Percentiles rank a stretch among this genome's conserved stretches.
These are phyloP conservation scores for Drosophila equinoxialis DNA, from an alignment of 1,140 invertebrate species.

Conservation along the genomic window DNA sequence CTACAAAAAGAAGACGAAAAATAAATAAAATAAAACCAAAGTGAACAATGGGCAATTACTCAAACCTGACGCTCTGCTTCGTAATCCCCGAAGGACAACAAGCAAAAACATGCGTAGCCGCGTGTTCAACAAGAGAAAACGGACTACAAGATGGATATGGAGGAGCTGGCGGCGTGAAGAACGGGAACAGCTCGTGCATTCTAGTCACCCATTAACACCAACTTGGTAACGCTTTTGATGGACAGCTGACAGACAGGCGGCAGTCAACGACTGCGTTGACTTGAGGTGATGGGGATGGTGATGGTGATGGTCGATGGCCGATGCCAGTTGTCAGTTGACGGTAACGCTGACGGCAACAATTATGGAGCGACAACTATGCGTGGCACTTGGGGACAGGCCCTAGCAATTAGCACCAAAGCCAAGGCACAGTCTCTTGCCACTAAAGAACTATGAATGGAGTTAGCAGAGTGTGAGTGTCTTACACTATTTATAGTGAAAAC, in stretches of 20 bases:
- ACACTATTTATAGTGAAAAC: background rate
- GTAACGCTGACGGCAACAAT: conserved; percentile 52
- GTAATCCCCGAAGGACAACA: conserved; percentile 79
- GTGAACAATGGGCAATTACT: conserved; percentile 66
- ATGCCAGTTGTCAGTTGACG: conserved; percentile 19
- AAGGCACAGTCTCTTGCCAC: conserved; percentile 10
- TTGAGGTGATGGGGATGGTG: conserved; percentile 40
- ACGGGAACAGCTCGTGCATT: conserved; percentile 56
- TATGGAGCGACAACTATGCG: conserved; percentile 79
- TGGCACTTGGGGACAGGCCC: conserved; percentile 70
- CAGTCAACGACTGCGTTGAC: conserved; percentile 55
- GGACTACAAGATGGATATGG: conserved; percentile 4
- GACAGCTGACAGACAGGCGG: conserved; percentile 77
- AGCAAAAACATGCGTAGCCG: conserved; percentile 75
- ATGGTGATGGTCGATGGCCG: conserved; percentile 10
- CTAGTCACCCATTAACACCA: conserved; percentile 80
- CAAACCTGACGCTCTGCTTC: conserved; percentile 62
- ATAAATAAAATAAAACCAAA: conserved; percentile 25
- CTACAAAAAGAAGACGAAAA: conserved; percentile 14
- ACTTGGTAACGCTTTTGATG: conserved; percentile 77
- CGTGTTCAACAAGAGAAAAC: conserved; percentile 65
- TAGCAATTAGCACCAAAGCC: conserved; percentile 66
- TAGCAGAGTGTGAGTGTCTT: conserved; percentile 15
- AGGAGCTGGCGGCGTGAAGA: conserved; percentile 25
- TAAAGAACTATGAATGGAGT: conserved; percentile 69